Base-by-base conservation (phyloP, 1,140 invertebrate genomes). In the Pteromalus puparum region DNA sequence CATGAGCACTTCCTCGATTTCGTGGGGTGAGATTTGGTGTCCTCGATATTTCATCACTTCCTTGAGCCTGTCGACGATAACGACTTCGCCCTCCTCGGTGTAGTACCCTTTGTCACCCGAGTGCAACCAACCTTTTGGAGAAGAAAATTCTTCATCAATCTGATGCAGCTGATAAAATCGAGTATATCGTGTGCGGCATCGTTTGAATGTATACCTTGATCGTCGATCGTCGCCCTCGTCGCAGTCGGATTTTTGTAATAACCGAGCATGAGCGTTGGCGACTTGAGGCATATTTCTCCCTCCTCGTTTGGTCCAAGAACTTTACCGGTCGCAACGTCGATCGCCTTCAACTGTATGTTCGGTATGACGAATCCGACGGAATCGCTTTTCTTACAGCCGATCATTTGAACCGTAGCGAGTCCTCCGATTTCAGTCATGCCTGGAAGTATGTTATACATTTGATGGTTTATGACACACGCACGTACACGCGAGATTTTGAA, bases 1-100 rank as follows among this genome's bases (percentile, higher is more conserved):
- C 3, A 95, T 87, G 10, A 97, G 92, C 10, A 97, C 88, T 61
- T 92, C 93, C 90, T 97, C 97, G 15, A 97, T 94, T 87, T 90
- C 88, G 7, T 78, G 74, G 4, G 90, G 90, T 0, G 90, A 85
- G 7, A 92, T 85, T 10, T 89, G 87, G 61, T 87, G 80, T 38
- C 87, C 87, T 74, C 87, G 86, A 30, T 87, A 89, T 61, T 95
- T 95, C 83, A 95, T 95, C 6, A 95, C 85, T 85, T 95, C 95
- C 81, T 95, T 95, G 9, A 95, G 61, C 83, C 95, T 88, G 82
- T 95, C 95, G 10, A 94, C 89, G 73, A 95, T 91, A 28, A 89
- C 93, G 26, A 95, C 85, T 5, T 89, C 90, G 0, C 90, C 93
- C 0, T 92, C 61, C 5, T 93, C 86, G 34, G 93, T 91, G 77